phyloP scores from a whole-genome alignment of 2,113 vertebrate species.

The Platanista minor region DNA sequence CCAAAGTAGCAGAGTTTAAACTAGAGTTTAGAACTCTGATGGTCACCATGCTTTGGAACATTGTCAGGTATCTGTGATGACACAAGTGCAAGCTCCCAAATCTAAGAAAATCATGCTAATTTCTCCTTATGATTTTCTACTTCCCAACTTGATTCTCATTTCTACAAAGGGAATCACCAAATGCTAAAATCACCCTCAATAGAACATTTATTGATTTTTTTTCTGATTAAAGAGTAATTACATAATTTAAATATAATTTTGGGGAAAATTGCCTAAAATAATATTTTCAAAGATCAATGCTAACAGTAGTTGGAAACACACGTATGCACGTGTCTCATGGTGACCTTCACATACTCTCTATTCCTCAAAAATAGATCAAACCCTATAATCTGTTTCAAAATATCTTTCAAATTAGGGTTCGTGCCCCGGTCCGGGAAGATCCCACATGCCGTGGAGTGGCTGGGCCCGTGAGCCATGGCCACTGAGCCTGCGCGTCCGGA shows the following conservation, averaged over 20 bases:
- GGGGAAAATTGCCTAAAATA: not conserved
- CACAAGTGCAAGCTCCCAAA: accelerated
- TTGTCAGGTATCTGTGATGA: too few species aligned
- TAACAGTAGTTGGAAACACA: not conserved
- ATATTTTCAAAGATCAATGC: not conserved
- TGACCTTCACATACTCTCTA: not conserved
- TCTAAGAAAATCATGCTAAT: not conserved
- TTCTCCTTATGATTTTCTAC: not conserved
- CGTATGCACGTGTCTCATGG: not conserved
- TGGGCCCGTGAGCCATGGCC: too few species aligned
- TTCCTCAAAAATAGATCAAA: not conserved
- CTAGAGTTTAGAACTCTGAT: not conserved
- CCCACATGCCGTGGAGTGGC: too few species aligned
- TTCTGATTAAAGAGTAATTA: not conserved
- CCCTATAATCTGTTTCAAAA: not conserved
- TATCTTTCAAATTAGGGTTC: not conserved
- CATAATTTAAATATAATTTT: not conserved
- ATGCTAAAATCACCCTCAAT: not conserved
- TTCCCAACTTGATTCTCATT: not conserved
- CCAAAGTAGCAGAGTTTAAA: not conserved
- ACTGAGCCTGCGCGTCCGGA: too few species aligned
- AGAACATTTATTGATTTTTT: not conserved
- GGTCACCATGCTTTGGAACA: not conserved
- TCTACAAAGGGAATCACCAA: not conserved
- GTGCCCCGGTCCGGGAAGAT: too few species aligned